Conservation (phyloP, 2,888 invertebrate species). For the Ptilodon capucinus region DNA sequence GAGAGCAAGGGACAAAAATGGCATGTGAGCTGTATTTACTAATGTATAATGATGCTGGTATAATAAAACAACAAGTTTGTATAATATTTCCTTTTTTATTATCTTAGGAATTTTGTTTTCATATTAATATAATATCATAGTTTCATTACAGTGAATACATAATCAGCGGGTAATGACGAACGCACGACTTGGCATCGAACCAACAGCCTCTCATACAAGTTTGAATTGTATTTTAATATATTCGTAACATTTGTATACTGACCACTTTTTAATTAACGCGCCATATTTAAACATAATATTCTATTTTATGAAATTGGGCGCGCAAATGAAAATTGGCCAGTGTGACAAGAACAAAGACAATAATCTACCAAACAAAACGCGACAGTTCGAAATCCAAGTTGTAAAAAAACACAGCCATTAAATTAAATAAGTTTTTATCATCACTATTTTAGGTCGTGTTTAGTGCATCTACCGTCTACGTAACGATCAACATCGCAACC, state of each 20-base stretch:
- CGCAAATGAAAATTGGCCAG: slow-evolving; percentile 37
- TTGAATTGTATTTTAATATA: slow-evolving; percentile 9
- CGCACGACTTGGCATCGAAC: slow-evolving; percentile 55
- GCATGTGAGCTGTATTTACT: too few relatives aligned
- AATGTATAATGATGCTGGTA: too few relatives aligned
- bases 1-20: too few relatives aligned
- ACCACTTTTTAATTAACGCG: slow-evolving; percentile 12
- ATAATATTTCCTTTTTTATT: slow-evolving; percentile 75
- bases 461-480: slow-evolving; percentile 52
- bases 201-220: slow-evolving; percentile 36
- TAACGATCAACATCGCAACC: slow-evolving; percentile 41
- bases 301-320: neutral
- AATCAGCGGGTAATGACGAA: slow-evolving; percentile 73
- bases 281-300: neutral
- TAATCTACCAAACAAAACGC: slow-evolving; percentile 32
- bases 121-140: slow-evolving; percentile 77
- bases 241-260: neutral
- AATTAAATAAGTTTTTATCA: slow-evolving; percentile 24
- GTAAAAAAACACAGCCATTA: slow-evolving; percentile 52
- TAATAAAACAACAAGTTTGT: slow-evolving; percentile 59
- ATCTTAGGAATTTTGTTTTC: slow-evolving; percentile 77
- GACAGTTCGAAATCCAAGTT: slow-evolving; percentile 33
- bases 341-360: slow-evolving; percentile 33
- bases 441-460: slow-evolving; percentile 47
- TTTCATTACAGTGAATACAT: slow-evolving; percentile 73